Percentiles rank a stretch among this genome's conserved stretches.
These are phyloP conservation scores for Labeo calbasu DNA, from an alignment of 2,797 vertebrate species.

Conservation along the genomic window DNA sequence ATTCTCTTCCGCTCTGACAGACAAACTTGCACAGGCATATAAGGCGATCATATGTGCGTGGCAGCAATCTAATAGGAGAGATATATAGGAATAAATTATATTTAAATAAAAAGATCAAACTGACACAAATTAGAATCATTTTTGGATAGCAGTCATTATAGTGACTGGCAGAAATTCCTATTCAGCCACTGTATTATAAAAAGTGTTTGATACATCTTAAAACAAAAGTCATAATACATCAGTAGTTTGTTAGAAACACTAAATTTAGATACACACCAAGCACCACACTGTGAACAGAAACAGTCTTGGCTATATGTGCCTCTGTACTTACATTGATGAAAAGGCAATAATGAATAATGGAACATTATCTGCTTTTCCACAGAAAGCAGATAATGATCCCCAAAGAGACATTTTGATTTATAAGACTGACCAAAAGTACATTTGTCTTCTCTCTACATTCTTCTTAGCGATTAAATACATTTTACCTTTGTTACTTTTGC, in stretches of 20 bases:
- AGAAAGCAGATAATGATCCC: not conserved
- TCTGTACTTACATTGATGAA: slow-evolving; percentile 13
- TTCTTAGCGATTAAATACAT: not conserved
- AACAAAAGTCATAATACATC: slow-evolving; percentile 47
- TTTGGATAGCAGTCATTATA: slow-evolving; percentile 41
- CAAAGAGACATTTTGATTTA: not conserved
- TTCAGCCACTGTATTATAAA: slow-evolving; percentile 24
- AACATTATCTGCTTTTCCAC: not conserved
- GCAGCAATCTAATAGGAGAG: slow-evolving; percentile 34
- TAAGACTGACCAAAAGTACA: not conserved
- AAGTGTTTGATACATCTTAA: slow-evolving; percentile 30
- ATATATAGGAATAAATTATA: slow-evolving; percentile 49
- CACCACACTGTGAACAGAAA: slow-evolving; percentile 44
- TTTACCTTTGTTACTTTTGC: not conserved
- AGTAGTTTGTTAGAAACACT: slow-evolving; percentile 43
- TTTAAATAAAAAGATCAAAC: slow-evolving; percentile 45
- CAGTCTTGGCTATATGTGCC: slow-evolving; percentile 4
- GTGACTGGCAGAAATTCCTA: slow-evolving; percentile 35
- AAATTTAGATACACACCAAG: slow-evolving; percentile 42
- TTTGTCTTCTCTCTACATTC: slow-evolving; percentile 2
- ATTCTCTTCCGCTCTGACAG: slow-evolving; percentile 60
- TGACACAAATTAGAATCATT: slow-evolving; percentile 43
- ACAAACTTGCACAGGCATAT: slow-evolving; percentile 57
- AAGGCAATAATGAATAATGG: not conserved
- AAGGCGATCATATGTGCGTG: slow-evolving; percentile 59